Evolutionary conservation across 2,797 vertebrate genomes (phyloP).

Genomic region (Scyliorhinus canicula): DNA sequence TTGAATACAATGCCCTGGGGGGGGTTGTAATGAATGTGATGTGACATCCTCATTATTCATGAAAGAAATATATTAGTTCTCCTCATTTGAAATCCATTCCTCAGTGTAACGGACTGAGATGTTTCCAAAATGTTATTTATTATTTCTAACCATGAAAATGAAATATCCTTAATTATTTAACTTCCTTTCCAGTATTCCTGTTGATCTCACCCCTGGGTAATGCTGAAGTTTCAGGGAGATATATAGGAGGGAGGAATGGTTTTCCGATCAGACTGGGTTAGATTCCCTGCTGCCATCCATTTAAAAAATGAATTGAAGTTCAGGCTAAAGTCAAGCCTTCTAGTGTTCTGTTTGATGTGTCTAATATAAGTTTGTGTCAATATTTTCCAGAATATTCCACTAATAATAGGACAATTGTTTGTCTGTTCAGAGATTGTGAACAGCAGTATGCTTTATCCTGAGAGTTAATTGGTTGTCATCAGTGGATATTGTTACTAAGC

Average conservation of each 20-base stretch:
- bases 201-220: neutral
- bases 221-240: neutral
- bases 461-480: neutral
- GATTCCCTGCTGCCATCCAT: neutral
- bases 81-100: neutral
- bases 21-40: neutral
- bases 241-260: neutral
- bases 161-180: neutral
- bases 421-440: neutral
- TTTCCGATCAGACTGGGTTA: neutral
- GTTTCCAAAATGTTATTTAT: neutral
- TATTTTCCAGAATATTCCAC: neutral
- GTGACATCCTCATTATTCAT: neutral
- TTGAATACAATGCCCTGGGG: neutral
- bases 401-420: neutral
- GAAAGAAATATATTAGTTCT: neutral
- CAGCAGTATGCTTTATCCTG: neutral
- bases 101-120: neutral
- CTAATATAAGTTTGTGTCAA: neutral
- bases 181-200: neutral
- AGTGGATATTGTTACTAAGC: neutral
- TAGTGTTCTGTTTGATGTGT: neutral
- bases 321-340: neutral
- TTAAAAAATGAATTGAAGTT: neutral
- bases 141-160: neutral